Base-by-base conservation (phyloP, 2,797 vertebrate genomes). In the Menidia menidia region DNA sequence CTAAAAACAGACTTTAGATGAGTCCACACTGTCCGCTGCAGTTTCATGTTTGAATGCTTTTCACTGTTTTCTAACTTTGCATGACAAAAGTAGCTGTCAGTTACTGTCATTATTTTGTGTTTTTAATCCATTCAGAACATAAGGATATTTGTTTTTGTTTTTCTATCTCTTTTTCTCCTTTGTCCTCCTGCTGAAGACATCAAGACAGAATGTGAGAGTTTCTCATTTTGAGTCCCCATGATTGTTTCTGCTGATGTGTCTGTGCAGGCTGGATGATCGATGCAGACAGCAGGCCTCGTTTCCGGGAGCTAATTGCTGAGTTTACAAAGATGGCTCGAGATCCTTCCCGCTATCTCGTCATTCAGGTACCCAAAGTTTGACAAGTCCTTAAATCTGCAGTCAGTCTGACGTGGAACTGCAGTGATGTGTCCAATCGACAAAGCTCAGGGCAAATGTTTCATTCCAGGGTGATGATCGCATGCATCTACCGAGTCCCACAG, bases 291-390 rank as follows among this genome's bases (percentile, higher is more conserved):
- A 95, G 98, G 52, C 98, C 98, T 7, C 96, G 94, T 81, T 99
- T 99, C 58, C 93, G 97, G 0, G 98, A 99, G 68, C 87, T 99
- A 42, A 97, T 97, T 18, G 89, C 94, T 0, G 98, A 99, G 89
- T 99, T 99, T 83, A 95, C 96, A 5, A 98, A 98, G 89, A 99
- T 99, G 98, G 98, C 98, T 15, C 94, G 98, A n/a, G 98, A 99
- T 88, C 98, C 98, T 1, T 84, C 96, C 15, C 96, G 98, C 44
- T 99, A 99, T 78, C 95, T 99, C 0, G 98, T 99, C 82, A 99
- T 99, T 86, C 97, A 99, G 97, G 98, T 99, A 93, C 3, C 39
- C 65, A 57, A 25, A 0, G 45, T n/a, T 14, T 10, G 13, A 6
- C 8, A 5, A 42, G 16, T 33, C 2, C 6, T 43, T 45, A 42